phyloP scores from a whole-genome alignment of 2,113 vertebrate species.

The Podarcis muralis region DNA sequence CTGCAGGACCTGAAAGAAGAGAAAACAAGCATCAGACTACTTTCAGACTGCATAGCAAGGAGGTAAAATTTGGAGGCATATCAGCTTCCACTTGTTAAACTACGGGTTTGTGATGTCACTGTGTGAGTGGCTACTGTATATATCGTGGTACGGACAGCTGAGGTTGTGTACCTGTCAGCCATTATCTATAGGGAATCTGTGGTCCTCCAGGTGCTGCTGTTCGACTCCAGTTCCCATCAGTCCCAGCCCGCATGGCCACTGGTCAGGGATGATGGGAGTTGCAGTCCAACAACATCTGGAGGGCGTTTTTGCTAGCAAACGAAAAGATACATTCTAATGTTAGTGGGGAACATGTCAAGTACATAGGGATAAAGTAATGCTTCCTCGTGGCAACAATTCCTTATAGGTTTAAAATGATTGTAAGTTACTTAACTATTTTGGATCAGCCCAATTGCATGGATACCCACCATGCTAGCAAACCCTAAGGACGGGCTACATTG shows the following conservation, averaged over 20 bases:
- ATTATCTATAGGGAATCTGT: background rate
- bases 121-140: background rate
- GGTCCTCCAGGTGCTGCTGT: background rate
- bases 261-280: too few relatives aligned
- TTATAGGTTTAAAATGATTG: background rate
- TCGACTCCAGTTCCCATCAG: background rate
- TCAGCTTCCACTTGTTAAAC: background rate
- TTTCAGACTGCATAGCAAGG: background rate
- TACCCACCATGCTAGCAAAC: background rate
- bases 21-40: constrained; percentile 32
- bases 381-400: background rate
- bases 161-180: background rate
- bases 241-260: too few relatives aligned
- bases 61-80: background rate
- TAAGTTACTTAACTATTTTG: background rate
- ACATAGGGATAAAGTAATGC: background rate
- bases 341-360: background rate
- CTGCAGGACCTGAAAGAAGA: constrained; percentile 87
- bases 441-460: background rate
- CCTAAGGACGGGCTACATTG: background rate
- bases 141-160: too few relatives aligned
- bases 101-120: background rate
- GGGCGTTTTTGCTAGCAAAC: background rate
- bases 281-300: background rate
- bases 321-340: background rate